phyloP scores from a whole-genome alignment of 1,140 invertebrate species.

The Lerema accius region DNA sequence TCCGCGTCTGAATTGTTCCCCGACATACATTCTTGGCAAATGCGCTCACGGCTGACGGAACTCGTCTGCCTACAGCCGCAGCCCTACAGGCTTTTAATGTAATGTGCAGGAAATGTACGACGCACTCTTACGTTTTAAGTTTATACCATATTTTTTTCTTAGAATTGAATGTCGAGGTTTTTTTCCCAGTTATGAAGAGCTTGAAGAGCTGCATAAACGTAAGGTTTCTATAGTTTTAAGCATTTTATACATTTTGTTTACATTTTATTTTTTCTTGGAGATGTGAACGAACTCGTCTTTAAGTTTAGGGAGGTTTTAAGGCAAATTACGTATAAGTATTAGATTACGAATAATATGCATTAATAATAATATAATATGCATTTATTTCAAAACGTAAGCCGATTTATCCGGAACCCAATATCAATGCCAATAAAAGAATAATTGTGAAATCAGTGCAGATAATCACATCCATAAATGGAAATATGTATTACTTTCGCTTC shows the following conservation, averaged over 20 bases:
- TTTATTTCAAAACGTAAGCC: too few species aligned
- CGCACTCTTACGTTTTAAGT: constrained; percentile 2
- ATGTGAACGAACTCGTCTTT: too few species aligned
- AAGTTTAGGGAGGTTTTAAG: too few species aligned
- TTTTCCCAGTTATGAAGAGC: background rate
- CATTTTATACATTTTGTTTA: too few species aligned
- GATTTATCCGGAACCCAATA: too few species aligned
- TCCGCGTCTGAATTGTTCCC: constrained; percentile 31
- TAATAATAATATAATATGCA: too few species aligned
- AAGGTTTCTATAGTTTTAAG: background rate
- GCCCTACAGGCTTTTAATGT: constrained; percentile 26
- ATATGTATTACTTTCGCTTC: too few species aligned
- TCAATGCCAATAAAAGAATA: too few species aligned
- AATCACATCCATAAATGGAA: too few species aligned
- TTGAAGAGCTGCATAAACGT: background rate
- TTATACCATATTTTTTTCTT: background rate
- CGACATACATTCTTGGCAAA: constrained; percentile 23
- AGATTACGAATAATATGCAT: too few species aligned
- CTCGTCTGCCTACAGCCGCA: constrained; percentile 24
- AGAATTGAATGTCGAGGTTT: background rate
- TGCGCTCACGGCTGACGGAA: constrained; percentile 19
- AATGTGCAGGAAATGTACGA: constrained; percentile 11
- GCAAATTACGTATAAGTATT: too few species aligned
- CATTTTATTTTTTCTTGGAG: background rate
- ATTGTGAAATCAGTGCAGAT: too few species aligned